Evolutionary conservation across 2,888 invertebrate species (phyloP).

Genomic region (Keiferia lycopersicella): DNA sequence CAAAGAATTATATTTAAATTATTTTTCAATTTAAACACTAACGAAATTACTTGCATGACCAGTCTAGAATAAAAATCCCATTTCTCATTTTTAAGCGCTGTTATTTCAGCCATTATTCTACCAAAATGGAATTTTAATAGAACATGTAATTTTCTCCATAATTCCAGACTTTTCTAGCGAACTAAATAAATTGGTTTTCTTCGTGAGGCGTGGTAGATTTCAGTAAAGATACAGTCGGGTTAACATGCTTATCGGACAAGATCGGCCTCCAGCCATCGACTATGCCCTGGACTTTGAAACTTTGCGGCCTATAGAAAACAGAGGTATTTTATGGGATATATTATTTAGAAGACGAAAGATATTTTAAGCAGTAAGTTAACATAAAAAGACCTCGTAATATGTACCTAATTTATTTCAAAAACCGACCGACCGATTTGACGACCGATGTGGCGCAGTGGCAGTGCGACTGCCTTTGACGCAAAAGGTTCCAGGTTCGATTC

Average conservation of each 20-base stretch:
- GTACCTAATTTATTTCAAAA: no score
- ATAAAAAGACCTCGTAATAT: no score
- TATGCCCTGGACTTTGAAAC: slow-evolving; percentile 10
- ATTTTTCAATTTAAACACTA: neutral
- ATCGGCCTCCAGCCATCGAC: slow-evolving; percentile 4
- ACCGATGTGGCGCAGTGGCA: no score
- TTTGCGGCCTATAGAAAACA: neutral
- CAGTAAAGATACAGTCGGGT: neutral
- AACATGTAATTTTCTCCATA: slow-evolving; percentile 2
- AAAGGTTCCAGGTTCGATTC: no score
- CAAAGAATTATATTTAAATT: neutral
- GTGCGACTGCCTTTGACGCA: no score
- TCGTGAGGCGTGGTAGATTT: slow-evolving; percentile 3
- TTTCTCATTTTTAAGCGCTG: neutral
- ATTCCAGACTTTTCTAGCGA: slow-evolving; percentile 12
- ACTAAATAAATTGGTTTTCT: slow-evolving; percentile 15
- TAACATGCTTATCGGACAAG: slow-evolving; percentile 6
- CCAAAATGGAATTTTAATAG: neutral
- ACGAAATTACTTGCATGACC: neutral
- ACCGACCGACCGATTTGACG: no score
- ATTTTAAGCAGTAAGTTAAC: no score
- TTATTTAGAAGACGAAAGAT: no score
- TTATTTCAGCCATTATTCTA: no score
- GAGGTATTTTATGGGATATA: neutral
- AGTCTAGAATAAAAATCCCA: slow-evolving; percentile 2